Percentiles rank a stretch among this genome's conserved stretches.
Evolutionary conservation across 2,113 vertebrate genomes (phyloP).

Genomic region (Gymnarchus niloticus): DNA sequence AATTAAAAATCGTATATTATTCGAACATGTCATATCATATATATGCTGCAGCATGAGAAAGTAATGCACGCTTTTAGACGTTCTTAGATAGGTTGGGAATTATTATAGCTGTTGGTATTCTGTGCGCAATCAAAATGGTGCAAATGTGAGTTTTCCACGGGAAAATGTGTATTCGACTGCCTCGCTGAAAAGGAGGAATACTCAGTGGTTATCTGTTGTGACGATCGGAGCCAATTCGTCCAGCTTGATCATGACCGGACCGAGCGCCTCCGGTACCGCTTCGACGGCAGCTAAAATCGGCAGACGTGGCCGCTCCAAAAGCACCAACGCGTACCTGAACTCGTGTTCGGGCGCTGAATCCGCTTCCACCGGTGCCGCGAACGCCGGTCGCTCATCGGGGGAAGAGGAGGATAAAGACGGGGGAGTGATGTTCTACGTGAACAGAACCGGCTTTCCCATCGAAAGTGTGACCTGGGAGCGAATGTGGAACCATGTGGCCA

Average conservation of each 20-base stretch:
- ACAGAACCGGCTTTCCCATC: constrained; percentile 88
- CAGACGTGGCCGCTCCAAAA: constrained; percentile 76
- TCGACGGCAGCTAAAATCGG: constrained; percentile 61
- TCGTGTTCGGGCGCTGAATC: constrained; percentile 46
- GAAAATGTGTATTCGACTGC: not conserved
- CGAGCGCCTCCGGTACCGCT: constrained; percentile 56
- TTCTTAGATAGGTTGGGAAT: not conserved
- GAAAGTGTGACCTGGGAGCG: constrained; percentile 86
- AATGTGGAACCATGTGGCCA: constrained; percentile 88
- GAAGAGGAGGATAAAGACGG: constrained; percentile 88
- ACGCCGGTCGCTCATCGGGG: constrained; percentile 61
- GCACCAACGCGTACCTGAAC: constrained; percentile 63
- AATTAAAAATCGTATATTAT: not conserved
- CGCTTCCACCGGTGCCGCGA: constrained; percentile 51
- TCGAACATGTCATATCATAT: not conserved
- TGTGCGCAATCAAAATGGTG: not conserved
- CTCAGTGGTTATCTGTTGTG: constrained; percentile 10
- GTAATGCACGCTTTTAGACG: not conserved
- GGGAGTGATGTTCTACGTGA: constrained; percentile 83
- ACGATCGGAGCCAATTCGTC: not conserved
- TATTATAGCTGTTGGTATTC: not conserved
- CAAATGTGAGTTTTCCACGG: not conserved
- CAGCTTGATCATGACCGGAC: constrained; percentile 70
- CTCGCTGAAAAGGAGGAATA: constrained; percentile 9
- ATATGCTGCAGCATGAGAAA: not conserved